Base-by-base conservation (phyloP, 2,113 vertebrate genomes). In the Antigone vipio region DNA sequence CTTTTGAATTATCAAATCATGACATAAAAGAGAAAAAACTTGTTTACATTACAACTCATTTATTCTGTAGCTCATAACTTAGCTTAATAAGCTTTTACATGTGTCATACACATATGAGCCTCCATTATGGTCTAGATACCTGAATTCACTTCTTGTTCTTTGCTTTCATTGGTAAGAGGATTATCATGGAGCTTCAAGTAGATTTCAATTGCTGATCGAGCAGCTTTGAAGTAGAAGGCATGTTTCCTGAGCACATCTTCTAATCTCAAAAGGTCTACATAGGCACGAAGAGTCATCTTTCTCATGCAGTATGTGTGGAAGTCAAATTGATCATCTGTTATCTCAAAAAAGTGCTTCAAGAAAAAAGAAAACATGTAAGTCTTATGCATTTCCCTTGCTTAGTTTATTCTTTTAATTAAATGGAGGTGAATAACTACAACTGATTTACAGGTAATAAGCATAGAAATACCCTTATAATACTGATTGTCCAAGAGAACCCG, bases 261-360 rank as follows among this genome's bases (percentile, higher is more conserved):
- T 94, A 98, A 91, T 67, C 98, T 98, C 95, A 98, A 55, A 83
- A 98, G 98, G 69, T 98, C 98, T 91, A 98, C 98, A 26, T 98
- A 98, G 92, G 98, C 98, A 96, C 98, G 97, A 59, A 98, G 97
- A 68, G 98, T 98, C 98, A 98, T 98, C 94, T 98, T 98, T 93
- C 98, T 98, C 98, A 98, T 98, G 93, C 98, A 98, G 84, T 98
- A 98, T 1, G 98, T 98, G 91, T 98, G 98, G 96, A 98, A 98
- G 93, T 98, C 98, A 97, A 98, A 98, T 0, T 98, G 98, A 96
- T 98, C 98, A 77, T 98, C 98, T 0, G 98, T 98, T 95, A 98
- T 98, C 96, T 98, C 98, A 97, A 98, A 98, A 97, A 98, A 98
- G 96, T 98, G 98, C 98, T 98, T 94, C 23, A 91, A 98, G 86